phyloP scores from a whole-genome alignment of 2,888 invertebrate species.

The Drosophila mimica region DNA sequence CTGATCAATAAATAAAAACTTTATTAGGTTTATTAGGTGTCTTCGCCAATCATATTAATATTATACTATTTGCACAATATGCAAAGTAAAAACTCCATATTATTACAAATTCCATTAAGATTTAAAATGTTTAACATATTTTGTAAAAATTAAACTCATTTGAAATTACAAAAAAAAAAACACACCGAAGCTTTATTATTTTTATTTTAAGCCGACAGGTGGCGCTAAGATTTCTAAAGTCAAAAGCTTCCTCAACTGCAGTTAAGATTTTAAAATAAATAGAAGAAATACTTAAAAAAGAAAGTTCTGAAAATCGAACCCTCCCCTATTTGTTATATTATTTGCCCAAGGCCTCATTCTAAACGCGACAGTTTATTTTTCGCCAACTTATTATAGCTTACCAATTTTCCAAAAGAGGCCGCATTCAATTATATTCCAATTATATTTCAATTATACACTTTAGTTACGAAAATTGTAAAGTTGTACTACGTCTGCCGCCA shows the following conservation, averaged over 20 bases:
- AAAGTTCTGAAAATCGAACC: background rate
- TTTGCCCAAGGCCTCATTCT: background rate
- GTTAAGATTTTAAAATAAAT: slow-evolving; percentile 23
- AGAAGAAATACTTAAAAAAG: background rate
- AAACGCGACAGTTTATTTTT: background rate
- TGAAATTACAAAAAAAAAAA: background rate
- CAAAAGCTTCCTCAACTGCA: slow-evolving; percentile 26
- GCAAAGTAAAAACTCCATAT: background rate
- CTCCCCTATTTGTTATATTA: background rate
- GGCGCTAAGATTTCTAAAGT: slow-evolving; percentile 14
- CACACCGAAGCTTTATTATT: slow-evolving; percentile 13
- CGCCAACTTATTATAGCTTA: slow-evolving; percentile 3
- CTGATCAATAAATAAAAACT: background rate
- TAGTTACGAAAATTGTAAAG: slow-evolving; percentile 36
- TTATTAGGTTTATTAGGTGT: background rate
- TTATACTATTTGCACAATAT: background rate
- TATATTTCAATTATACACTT: slow-evolving; percentile 70
- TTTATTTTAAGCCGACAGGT: slow-evolving; percentile 17
- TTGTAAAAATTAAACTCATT: background rate
- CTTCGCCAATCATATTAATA: background rate
- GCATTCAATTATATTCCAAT: slow-evolving; percentile 68
- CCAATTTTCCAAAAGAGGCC: slow-evolving; percentile 14
- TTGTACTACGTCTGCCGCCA: slow-evolving; percentile 25
- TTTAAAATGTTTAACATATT: background rate
- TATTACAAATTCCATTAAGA: background rate